A percentile compares a stretch with the other conserved stretches of the same genome.
Evolutionary conservation across 2,888 invertebrate species (phyloP).

Genomic region (Entomobrya multifasciata): DNA sequence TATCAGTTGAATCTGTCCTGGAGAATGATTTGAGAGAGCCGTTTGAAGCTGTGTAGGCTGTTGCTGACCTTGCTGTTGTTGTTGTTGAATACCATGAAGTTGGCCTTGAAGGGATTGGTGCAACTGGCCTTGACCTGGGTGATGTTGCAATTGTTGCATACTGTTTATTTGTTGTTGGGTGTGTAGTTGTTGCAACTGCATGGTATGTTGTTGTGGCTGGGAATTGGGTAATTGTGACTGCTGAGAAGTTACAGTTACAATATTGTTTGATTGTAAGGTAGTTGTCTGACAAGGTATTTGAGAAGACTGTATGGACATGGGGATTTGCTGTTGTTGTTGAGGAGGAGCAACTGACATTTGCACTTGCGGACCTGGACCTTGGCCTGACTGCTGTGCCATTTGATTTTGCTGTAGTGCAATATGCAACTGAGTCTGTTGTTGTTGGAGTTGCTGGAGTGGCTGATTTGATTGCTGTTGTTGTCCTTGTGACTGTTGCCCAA

Average conservation of each 20-base stretch:
- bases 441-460: not conserved
- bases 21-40: slow-evolving; percentile 35
- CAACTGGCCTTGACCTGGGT: slow-evolving; percentile 57
- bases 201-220: slow-evolving; percentile 26
- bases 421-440: slow-evolving; percentile 45
- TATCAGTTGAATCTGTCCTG: slow-evolving; percentile 9
- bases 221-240: slow-evolving; percentile 7
- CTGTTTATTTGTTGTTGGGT: slow-evolving; percentile 54
- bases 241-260: slow-evolving; percentile 27
- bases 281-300: slow-evolving; percentile 16
- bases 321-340: slow-evolving; percentile 62
- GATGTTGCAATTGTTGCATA: slow-evolving; percentile 52
- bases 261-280: slow-evolving; percentile 32
- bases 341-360: slow-evolving; percentile 45
- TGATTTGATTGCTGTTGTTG: slow-evolving; percentile 4
- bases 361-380: slow-evolving; percentile 27
- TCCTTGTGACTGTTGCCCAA: not conserved
- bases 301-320: slow-evolving; percentile 1
- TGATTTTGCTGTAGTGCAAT: slow-evolving; percentile 30
- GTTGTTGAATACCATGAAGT: slow-evolving; percentile 31
- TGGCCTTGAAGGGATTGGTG: slow-evolving; percentile 64
- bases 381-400: slow-evolving; percentile 45
- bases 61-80: slow-evolving; percentile 57
- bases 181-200: slow-evolving; percentile 59
- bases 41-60: slow-evolving; percentile 61